Evolutionary conservation across 2,888 invertebrate genomes (phyloP), one percentile per base, ranked within the genome.

Genomic region (Trachelus tabidus): DNA sequence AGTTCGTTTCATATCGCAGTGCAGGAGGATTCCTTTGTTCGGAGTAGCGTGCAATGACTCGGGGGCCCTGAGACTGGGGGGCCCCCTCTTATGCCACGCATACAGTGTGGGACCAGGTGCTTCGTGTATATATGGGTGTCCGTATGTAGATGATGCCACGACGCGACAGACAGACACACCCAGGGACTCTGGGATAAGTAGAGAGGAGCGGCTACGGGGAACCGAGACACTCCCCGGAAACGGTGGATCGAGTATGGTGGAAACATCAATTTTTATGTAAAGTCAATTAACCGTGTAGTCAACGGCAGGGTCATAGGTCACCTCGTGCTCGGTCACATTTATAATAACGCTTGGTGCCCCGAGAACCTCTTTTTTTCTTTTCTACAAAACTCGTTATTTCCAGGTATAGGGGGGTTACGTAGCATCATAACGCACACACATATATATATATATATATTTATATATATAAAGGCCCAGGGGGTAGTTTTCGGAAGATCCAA

Each of bases 201-300:
- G 33, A 33, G 75, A 75, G 35, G 68, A 71, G 68, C 71, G 75
- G 31, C 73, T 34, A 77, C 75, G 77, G 77, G 35, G 37, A 83
- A 80, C 81, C 79, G 80, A 82, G 80, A 82, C 78, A 82, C 81
- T 82, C 77, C 75, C 80, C 78, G 81, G 81, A 84, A 84, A 56
- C 56, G 56, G 23, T 56, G 56, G 23, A 56, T 56, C 15, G 23
- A 56, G 56, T 56, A 56, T 56, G 56, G 56, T 56, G 23, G 23
- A 56, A 56, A 56, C 56, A 56, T 23, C 23, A 56, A 23, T 56
- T 56, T 56, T 56, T 56, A 56, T 23, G 56, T 56, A 56, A 56
- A 56, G 56, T 56, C 56, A 56, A 56, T 56, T 23, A 56, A 56
- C 56, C 56, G 23, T 56, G 56, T 9, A 23, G 40, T 15, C 40